Evolutionary conservation across 2,797 vertebrate genomes (phyloP), one percentile per base, ranked within the genome.

Genomic region (Alca torda): DNA sequence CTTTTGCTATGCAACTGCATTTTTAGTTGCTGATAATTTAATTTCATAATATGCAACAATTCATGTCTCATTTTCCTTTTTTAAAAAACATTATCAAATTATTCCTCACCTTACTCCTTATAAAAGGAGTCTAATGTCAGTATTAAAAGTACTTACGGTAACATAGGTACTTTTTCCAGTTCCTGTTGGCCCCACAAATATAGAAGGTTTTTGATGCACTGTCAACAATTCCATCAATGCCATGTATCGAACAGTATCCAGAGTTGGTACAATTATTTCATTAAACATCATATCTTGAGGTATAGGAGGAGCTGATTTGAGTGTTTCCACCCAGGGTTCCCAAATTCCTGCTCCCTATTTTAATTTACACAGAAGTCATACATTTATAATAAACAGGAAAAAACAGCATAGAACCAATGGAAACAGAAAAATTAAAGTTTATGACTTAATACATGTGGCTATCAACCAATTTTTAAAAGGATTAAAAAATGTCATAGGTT

Each of bases 131-230:
- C 45, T 60, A 57, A 37, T 13, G 6, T 68, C 43, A 77, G 18
- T 28, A 86, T 65, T 92, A 54, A 68, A 60, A 3, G 54, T 79
- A 98, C 99, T 98, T 97, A 99, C 99, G 84, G 98, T 99, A 92
- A 99, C 98, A 94, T 99, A 99, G 81, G 98, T 98, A 64, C 99
- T 99, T 96, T 99, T 99, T 80, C 99, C 99, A 53, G 99, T 99
- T 89, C 99, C 99, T 8, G 99, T 99, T 67, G 99, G 99, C 13
- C 99, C 99, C 20, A 99, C 98, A 96, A 99, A 99, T 87, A 99
- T 93, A 35, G 98, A 98, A 85, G 98, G 98, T 83, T 99, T 99
- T 86, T 99, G 98, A 97, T 99, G 99, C 16, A 98, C 99, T 93
- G 98, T 95, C 54, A 99, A 96, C 56, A 99, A 97, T 48, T 98